These are phyloP conservation scores for Enchytraeus crypticus DNA, from an alignment of 2,888 invertebrate genomes.

Conservation along the genomic window DNA sequence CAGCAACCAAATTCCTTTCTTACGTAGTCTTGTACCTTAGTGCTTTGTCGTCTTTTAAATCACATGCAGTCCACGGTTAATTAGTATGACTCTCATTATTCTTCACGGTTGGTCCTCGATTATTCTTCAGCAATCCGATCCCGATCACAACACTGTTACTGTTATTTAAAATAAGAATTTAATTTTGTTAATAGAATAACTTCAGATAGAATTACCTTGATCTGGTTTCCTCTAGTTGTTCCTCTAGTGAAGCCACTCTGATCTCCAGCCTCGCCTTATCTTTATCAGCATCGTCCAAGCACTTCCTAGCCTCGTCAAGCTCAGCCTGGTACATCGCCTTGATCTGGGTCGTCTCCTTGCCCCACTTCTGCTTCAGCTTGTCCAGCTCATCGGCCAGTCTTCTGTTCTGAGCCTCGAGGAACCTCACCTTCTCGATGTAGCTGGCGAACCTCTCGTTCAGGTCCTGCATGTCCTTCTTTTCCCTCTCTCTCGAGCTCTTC, in stretches of 20 bases:
- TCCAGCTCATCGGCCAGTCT: constrained; percentile 46
- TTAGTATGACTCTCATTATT: too few species aligned
- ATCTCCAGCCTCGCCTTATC: constrained; percentile 52
- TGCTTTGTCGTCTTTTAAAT: too few species aligned
- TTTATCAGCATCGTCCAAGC: constrained; percentile 51
- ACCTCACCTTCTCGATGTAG: constrained; percentile 52
- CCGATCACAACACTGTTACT: too few species aligned
- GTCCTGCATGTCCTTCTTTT: constrained; percentile 54
- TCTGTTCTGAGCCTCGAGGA: constrained; percentile 49
- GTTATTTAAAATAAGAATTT: too few species aligned
- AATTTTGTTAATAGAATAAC: too few species aligned
- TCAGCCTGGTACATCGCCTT: constrained; percentile 51
- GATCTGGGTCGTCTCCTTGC: constrained; percentile 34
- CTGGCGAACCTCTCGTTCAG: constrained; percentile 53
- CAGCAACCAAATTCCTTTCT: too few species aligned
- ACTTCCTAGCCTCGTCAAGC: constrained; percentile 49
- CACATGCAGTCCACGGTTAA: too few species aligned
- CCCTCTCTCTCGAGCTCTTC: constrained; percentile 48
- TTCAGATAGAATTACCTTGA: too few species aligned
- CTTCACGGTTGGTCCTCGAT: too few species aligned
- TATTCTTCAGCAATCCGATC: too few species aligned
- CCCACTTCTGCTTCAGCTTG: constrained; percentile 35
- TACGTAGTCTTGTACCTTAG: too few species aligned
- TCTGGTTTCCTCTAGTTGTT: constrained; percentile 45
- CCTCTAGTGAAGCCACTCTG: constrained; percentile 47